Percentiles rank a stretch among this genome's conserved stretches.
Conservation (phyloP, 2,113 vertebrate genomes). For the Puffinus mauretanicus region DNA sequence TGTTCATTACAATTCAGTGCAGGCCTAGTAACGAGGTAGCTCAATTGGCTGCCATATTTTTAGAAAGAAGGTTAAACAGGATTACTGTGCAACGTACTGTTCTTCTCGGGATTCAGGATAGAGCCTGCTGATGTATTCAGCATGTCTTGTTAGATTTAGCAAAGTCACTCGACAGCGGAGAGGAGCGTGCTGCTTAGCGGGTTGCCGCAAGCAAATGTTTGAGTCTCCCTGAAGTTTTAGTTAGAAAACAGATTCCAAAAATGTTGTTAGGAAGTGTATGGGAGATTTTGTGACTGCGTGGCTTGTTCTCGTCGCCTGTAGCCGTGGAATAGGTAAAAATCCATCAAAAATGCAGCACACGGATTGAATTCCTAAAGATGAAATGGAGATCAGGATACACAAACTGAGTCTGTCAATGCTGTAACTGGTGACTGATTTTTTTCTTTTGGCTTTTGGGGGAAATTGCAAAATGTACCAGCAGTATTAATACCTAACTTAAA, state of each 20-base stretch:
- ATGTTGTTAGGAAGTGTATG: fast-evolving
- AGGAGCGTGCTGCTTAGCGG: neutral
- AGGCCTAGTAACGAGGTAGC: slow-evolving; percentile 4
- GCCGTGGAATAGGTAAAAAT: neutral
- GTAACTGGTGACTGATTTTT: neutral
- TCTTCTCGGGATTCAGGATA: neutral
- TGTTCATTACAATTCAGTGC: neutral
- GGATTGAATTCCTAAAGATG: neutral
- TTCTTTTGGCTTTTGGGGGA: neutral
- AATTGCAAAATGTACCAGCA: fast-evolving
- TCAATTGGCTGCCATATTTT: slow-evolving; percentile 19
- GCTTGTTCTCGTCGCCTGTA: neutral
- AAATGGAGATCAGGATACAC: fast-evolving
- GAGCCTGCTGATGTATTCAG: neutral
- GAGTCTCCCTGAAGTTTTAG: neutral
- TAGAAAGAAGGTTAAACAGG: slow-evolving; percentile 10
- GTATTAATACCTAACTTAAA: neutral
- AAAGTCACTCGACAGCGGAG: neutral
- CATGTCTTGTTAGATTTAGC: neutral
- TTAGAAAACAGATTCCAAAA: neutral
- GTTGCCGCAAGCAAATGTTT: neutral
- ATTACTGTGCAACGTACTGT: neutral
- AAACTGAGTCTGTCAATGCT: neutral
- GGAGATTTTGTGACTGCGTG: neutral
- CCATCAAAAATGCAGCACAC: fast-evolving